Base-by-base conservation (phyloP, 2,888 invertebrate genomes). In the Dolomedes plantarius region DNA sequence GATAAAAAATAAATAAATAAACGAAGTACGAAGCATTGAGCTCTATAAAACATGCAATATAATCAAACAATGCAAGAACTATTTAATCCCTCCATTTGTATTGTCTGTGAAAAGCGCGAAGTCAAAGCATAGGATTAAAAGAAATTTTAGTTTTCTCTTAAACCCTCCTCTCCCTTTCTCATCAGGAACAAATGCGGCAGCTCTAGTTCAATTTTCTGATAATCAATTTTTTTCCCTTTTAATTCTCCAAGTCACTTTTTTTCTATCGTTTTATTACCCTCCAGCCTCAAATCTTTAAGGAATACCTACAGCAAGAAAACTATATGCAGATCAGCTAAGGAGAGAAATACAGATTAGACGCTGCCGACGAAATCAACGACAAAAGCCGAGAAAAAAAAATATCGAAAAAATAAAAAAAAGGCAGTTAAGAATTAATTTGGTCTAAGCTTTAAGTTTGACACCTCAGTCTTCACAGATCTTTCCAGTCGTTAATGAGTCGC, bases 341-440 rank as follows among this genome's bases (percentile, higher is more conserved):
- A 32, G 23, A 56, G 74, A 74, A 74, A 74, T 74, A 56, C 74
- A 74, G 74, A 74, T 74, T 74, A 74, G 36, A 19, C 7, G 65
- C 28, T 36, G 28, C 56, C 27, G 27, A 74, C 32, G 27, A 64
- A 64, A 23, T 32, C 62, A 39, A 62, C 27, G 16, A 65, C 29
- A 65, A 65, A 31, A 31, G 65, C 16, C 1, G 71, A 46, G 46
- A 41, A 28, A 71, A 28, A 71, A 41, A 19, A 13, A 56, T 36
- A 36, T 19, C 69, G 69, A 36, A 72, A 46, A 46, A 46, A 16
- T 23, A 13, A 32, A 73, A 13, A 62, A 73, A 73, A 67, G n/a
- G 41, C 28, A 41, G 67, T n/a, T 28, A 76, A 29, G 65, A 76
- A 76, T 76, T 76, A 76, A 76, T 76, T 65, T 39, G 65, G 67